Conservation (phyloP, 1,140 invertebrate species). For the Gyrodactylus salaris region DNA sequence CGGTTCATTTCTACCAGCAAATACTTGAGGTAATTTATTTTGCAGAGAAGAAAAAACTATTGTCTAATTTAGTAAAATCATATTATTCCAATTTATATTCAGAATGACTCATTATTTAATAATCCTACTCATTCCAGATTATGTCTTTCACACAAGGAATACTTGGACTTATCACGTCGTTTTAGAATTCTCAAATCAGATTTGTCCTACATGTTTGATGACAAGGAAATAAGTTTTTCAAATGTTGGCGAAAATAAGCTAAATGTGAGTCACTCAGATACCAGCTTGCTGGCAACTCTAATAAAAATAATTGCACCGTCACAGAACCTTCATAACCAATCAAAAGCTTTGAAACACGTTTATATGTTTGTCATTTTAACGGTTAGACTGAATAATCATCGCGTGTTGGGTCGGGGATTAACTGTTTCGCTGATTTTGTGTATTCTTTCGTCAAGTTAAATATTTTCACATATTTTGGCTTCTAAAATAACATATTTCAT, state of each 20-base stretch:
- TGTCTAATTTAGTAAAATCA: no score
- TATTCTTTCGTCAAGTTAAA: no score
- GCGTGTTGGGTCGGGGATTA: no score
- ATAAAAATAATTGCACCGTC: neutral
- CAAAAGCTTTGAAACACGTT: neutral
- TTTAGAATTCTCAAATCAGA: neutral
- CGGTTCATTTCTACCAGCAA: no score
- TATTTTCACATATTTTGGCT: no score
- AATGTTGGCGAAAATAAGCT: neutral
- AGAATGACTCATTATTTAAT: no score
- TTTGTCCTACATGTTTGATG: neutral
- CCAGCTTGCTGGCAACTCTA: neutral
- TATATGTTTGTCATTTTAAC: neutral
- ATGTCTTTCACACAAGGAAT: neutral
- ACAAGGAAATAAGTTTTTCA: neutral
- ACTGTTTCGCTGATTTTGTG: no score
- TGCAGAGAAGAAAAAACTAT: no score
- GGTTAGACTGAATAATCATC: neutral
- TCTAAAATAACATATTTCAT: no score
- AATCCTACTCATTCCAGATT: neutral
- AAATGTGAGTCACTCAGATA: neutral
- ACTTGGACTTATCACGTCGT: neutral
- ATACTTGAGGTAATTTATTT: no score
- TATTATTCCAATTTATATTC: no score
- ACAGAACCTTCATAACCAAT: neutral